Conservation (phyloP, 2,888 invertebrate species). For the Volucella bombylans region DNA sequence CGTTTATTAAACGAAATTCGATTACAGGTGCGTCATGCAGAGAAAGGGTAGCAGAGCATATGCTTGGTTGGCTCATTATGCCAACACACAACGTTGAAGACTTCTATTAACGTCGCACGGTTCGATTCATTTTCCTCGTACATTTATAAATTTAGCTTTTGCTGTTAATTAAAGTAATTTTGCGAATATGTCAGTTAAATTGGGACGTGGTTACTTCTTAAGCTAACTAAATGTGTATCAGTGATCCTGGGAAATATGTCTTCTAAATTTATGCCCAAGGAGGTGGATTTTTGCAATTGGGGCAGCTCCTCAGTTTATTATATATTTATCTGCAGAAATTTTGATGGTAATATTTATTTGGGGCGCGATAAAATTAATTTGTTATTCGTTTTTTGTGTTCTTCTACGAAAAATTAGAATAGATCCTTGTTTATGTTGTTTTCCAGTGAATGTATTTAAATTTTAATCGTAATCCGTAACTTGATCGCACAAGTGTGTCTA, state of each 20-base stretch:
- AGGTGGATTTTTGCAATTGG: no score
- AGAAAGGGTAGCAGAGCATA: slow-evolving; percentile 8
- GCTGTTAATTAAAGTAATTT: background rate
- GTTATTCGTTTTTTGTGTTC: background rate
- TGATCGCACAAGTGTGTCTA: no score
- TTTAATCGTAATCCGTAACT: no score
- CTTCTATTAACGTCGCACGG: background rate
- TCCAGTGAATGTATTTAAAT: no score
- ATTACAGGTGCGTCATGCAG: slow-evolving; percentile 11
- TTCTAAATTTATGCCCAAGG: background rate
- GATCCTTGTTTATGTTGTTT: no score
- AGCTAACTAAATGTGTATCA: background rate
- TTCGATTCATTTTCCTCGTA: slow-evolving; percentile 4
- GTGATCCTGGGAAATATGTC: background rate
- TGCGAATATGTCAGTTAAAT: background rate
- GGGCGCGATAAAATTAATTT: background rate
- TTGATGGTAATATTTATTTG: slow-evolving; percentile 37
- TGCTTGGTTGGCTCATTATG: background rate
- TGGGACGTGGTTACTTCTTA: background rate
- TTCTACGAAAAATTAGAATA: no score
- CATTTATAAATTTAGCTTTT: slow-evolving; percentile 12
- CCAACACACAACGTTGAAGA: background rate
- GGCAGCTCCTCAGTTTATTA: slow-evolving; percentile 30
- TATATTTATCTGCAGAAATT: slow-evolving; percentile 39
- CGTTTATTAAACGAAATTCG: slow-evolving; percentile 25